Conservation (phyloP, 1,140 invertebrate genomes). For the Nasonia giraulti region DNA sequence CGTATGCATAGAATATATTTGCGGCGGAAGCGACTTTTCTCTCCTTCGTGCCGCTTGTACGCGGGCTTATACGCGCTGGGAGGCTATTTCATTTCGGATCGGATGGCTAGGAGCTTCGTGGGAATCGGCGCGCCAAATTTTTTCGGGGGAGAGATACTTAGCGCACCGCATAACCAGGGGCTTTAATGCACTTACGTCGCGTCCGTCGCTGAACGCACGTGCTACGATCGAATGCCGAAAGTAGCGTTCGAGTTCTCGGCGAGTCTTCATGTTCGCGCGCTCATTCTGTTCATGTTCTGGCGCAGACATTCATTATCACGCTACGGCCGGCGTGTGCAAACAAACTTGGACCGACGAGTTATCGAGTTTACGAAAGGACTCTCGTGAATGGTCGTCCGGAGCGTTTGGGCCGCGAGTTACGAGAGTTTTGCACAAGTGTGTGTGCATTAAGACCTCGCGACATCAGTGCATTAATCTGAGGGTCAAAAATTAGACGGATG, state of each 20-base stretch:
- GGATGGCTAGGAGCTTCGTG: neutral
- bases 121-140: too few species aligned
- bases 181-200: too few species aligned
- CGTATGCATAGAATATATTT: constrained; percentile 59
- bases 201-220: too few species aligned
- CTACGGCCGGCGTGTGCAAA: neutral
- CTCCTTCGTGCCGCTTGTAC: neutral
- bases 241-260: too few species aligned
- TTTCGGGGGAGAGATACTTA: too few species aligned
- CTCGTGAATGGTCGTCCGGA: neutral
- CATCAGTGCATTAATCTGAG: neutral
- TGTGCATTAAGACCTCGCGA: neutral
- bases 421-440: neutral
- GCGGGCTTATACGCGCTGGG: neutral
- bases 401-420: neutral
- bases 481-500: too few species aligned
- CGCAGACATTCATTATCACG: too few species aligned
- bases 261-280: neutral
- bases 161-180: too few species aligned
- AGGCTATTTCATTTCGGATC: neutral
- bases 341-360: neutral
- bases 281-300: neutral
- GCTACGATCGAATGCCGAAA: too few species aligned
- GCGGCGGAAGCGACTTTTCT: constrained; percentile 44
- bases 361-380: neutral